Evolutionary conservation across 2,888 invertebrate genomes (phyloP).

Genomic region (Allophyes oxyacanthae): DNA sequence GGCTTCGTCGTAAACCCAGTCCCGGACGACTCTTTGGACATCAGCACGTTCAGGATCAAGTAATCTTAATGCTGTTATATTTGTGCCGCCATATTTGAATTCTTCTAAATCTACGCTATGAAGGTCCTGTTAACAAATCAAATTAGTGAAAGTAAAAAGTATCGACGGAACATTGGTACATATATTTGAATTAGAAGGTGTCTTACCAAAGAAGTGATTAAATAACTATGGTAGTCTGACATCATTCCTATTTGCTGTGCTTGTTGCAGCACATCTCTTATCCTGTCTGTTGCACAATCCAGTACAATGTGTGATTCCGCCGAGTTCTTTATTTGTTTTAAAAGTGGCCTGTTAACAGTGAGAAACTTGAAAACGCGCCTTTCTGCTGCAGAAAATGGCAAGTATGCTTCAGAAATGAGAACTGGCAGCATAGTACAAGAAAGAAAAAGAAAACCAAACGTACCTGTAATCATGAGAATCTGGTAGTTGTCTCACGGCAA

Average conservation of each 20-base stretch:
- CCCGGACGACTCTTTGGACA: constrained; percentile 93
- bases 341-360: constrained; percentile 91
- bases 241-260: constrained; percentile 99
- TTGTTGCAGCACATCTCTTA: constrained; percentile 96
- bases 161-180: constrained; percentile 4
- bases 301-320: constrained; percentile 97
- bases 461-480: constrained; percentile 96
- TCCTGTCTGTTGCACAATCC: constrained; percentile 96
- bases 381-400: too few relatives aligned
- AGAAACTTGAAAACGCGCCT: background rate
- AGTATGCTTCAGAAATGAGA: constrained; percentile 17
- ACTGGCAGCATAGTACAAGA: constrained; percentile 1
- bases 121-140: constrained; percentile 91
- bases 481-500: constrained; percentile 95
- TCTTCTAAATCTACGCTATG: constrained; percentile 97
- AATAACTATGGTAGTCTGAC: constrained; percentile 98
- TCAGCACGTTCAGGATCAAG: constrained; percentile 95
- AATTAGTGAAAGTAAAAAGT: constrained; percentile 14
- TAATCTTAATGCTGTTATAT: constrained; percentile 97
- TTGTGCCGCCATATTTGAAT: constrained; percentile 98
- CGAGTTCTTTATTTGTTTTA: constrained; percentile 97
- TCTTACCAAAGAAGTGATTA: constrained; percentile 96
- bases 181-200: too few relatives aligned
- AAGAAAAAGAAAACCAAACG: constrained; percentile 2
- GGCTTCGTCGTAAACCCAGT: constrained; percentile 94